Conservation (phyloP, 2,888 invertebrate species). For the Malacosoma neustria region DNA sequence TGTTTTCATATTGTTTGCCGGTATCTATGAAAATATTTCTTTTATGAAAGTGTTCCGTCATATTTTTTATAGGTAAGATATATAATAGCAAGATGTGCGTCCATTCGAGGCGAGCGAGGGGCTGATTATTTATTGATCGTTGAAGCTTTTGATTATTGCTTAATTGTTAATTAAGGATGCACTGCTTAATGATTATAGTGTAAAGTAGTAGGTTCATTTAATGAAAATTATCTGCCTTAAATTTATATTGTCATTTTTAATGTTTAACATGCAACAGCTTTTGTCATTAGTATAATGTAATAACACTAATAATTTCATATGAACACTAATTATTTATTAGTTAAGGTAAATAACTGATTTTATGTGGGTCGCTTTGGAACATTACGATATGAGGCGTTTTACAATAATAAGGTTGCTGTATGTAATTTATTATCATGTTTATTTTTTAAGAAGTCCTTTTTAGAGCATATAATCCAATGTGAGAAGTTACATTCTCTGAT, state of each 20-base stretch:
- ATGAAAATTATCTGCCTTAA: conserved; percentile 50
- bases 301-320: too few relatives aligned
- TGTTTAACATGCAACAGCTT: not conserved
- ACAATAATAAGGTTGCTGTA: too few relatives aligned
- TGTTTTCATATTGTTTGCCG: not conserved
- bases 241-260: conserved; percentile 18
- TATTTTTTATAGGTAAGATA: not conserved
- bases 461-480: too few relatives aligned
- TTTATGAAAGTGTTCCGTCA: not conserved
- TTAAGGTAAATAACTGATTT: too few relatives aligned
- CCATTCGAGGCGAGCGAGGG: not conserved
- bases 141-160: conserved; percentile 25
- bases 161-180: conserved; percentile 49
- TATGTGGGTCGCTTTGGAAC: too few relatives aligned
- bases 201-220: conserved; percentile 41
- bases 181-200: conserved; percentile 46
- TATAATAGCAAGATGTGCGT: not conserved
- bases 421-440: too few relatives aligned
- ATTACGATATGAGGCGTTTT: too few relatives aligned
- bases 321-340: too few relatives aligned
- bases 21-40: not conserved
- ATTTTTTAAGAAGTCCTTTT: too few relatives aligned
- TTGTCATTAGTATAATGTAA: not conserved
- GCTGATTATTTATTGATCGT: not conserved
- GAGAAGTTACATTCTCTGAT: too few relatives aligned